Conservation (phyloP, 2,888 invertebrate species). For the Portevinia maculata region DNA sequence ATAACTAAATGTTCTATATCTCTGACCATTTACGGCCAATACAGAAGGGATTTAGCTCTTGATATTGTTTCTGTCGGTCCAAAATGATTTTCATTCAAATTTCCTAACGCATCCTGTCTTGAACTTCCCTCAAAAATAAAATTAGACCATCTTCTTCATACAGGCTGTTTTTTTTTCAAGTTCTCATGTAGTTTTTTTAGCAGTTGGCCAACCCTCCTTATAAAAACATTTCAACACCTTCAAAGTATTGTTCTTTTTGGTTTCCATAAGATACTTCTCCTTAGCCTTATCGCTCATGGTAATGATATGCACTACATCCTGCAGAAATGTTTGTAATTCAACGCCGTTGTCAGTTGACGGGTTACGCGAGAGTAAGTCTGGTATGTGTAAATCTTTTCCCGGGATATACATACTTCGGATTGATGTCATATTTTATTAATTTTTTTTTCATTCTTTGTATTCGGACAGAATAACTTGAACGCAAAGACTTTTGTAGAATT, state of each 20-base stretch:
- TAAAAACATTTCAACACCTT: slow-evolving; percentile 1
- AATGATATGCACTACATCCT: slow-evolving; percentile 13
- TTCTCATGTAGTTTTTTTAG: neutral
- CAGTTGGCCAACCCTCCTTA: no score
- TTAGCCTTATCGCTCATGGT: neutral
- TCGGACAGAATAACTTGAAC: no score
- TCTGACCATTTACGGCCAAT: slow-evolving; percentile 8
- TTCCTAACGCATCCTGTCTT: slow-evolving; percentile 4
- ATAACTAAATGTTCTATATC: neutral
- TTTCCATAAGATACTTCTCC: slow-evolving; percentile 7
- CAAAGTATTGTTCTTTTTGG: neutral
- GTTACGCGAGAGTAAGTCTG: no score
- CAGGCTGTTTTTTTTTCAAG: slow-evolving; percentile 2
- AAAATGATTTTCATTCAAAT: slow-evolving; percentile 25
- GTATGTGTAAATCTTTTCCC: no score
- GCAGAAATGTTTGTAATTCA: no score
- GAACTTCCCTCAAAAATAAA: slow-evolving; percentile 24
- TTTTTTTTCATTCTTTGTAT: slow-evolving; percentile 22
- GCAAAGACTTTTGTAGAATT: no score
- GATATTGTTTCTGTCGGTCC: no score
- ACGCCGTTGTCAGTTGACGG: no score
- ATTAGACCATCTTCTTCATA: neutral
- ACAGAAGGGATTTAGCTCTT: no score
- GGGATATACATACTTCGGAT: neutral
- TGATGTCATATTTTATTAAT: slow-evolving; percentile 5